Conservation (phyloP, 1,140 invertebrate genomes). For the Brachionus rubens region DNA sequence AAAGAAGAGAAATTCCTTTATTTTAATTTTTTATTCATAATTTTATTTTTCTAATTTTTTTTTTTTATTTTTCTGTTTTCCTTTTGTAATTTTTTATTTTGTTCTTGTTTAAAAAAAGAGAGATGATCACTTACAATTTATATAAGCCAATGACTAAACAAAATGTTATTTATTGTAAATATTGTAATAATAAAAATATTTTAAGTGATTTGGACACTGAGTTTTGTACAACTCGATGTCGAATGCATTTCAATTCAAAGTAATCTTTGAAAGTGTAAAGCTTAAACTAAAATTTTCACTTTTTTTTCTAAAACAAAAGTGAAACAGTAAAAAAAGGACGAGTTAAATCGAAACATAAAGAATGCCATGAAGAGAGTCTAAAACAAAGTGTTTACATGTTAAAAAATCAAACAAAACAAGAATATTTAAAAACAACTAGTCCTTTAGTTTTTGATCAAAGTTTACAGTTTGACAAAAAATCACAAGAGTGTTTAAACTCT, state of each 20-base stretch:
- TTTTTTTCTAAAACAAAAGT: no score
- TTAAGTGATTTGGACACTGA: neutral
- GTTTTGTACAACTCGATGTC: neutral
- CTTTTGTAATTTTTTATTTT: no score
- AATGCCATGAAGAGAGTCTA: neutral
- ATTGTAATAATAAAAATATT: conserved; percentile 20
- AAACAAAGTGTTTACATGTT: neutral
- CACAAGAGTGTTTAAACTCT: neutral
- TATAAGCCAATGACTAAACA: neutral
- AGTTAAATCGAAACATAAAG: neutral
- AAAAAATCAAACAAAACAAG: neutral
- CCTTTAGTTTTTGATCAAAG: neutral
- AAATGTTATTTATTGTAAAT: neutral
- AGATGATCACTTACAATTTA: no score
- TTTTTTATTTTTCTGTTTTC: no score
- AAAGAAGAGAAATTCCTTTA: no score
- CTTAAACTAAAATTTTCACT: no score
- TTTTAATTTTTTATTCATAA: no score
- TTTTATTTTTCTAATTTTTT: no score
- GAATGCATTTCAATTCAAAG: no score
- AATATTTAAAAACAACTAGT: neutral
- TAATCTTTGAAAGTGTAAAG: neutral
- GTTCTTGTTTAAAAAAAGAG: no score
- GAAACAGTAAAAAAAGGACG: neutral
- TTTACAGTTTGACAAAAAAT: neutral